A percentile compares a stretch with the other conserved stretches of the same genome.
Conservation (phyloP, 2,888 invertebrate species). For the Steromphala cineraria region DNA sequence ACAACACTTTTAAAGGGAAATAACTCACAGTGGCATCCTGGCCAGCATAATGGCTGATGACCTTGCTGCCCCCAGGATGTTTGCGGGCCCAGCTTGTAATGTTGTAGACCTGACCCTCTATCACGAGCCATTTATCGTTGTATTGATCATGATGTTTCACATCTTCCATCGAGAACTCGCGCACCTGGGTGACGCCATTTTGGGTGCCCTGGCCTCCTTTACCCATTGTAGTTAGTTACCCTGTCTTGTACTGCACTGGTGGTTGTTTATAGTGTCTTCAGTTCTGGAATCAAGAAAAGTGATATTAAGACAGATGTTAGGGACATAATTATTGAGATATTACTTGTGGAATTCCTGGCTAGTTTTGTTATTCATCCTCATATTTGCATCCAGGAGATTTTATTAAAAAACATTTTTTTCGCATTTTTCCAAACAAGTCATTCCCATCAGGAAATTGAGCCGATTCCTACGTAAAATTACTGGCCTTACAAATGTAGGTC, state of each 20-base stretch:
- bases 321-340: too few species aligned
- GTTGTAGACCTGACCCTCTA: slow-evolving; percentile 72
- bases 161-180: slow-evolving; percentile 67
- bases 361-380: too few species aligned
- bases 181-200: slow-evolving; percentile 24
- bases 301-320: too few species aligned
- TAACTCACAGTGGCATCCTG: slow-evolving; percentile 66
- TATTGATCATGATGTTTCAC: slow-evolving; percentile 60
- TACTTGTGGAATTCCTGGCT: too few species aligned
- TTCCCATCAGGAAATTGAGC: too few species aligned
- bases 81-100: slow-evolving; percentile 69
- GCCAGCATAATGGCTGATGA: slow-evolving; percentile 72
- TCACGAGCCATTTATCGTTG: slow-evolving; percentile 73
- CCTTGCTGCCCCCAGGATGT: slow-evolving; percentile 73
- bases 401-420: too few species aligned
- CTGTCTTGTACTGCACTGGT: neutral
- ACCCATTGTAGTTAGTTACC: slow-evolving; percentile 24
- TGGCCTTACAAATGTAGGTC: too few species aligned
- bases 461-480: too few species aligned
- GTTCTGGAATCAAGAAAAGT: too few species aligned
- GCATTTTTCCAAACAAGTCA: too few species aligned
- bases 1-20: neutral
- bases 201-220: slow-evolving; percentile 24
- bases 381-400: too few species aligned
- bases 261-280: neutral